phyloP scores from a whole-genome alignment of 2,113 vertebrate genomes.

The Percina caprodes region DNA sequence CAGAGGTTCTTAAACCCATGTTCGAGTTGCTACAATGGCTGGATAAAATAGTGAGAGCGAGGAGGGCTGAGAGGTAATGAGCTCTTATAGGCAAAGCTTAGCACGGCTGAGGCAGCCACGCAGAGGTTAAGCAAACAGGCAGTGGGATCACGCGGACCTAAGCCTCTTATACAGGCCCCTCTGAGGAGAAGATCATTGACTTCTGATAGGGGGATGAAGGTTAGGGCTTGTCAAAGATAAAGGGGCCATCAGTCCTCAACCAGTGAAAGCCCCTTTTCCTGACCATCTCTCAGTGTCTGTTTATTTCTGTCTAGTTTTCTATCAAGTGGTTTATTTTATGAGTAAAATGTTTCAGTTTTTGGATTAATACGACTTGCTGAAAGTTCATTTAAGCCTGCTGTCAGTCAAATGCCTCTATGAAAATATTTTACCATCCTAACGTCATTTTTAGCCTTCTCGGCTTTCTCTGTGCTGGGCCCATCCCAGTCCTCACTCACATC shows the following conservation, averaged over 20 bases:
- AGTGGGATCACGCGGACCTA: constrained; percentile 76
- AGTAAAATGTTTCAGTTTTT: constrained; percentile 18
- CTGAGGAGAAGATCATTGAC: constrained; percentile 78
- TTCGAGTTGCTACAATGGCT: constrained; percentile 15
- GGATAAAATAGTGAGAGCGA: constrained; percentile 23
- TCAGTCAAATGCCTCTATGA: constrained; percentile 50
- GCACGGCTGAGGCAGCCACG: constrained; percentile 58
- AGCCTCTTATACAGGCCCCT: constrained; percentile 76
- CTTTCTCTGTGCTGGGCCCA: constrained; percentile 43
- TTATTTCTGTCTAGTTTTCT: constrained; percentile 19
- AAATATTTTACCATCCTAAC: constrained; percentile 62
- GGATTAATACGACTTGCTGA: constrained; percentile 8
- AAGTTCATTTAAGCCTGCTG: constrained; percentile 52
- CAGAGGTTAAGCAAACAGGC: constrained; percentile 80
- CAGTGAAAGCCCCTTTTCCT: background rate
- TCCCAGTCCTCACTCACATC: constrained; percentile 32
- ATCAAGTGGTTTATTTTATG: background rate
- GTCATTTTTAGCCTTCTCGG: constrained; percentile 36
- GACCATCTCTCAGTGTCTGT: background rate
- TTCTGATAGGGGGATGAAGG: constrained; percentile 74
- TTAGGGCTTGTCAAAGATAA: constrained; percentile 53
- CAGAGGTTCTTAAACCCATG: constrained; percentile 7
- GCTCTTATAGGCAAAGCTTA: constrained; percentile 73
- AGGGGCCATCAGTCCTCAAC: constrained; percentile 16
- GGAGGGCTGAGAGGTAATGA: constrained; percentile 58